A percentile compares a stretch with the other conserved stretches of the same genome.
Conservation (phyloP, 1,140 invertebrate species). For the Drosophila biarmipes region DNA sequence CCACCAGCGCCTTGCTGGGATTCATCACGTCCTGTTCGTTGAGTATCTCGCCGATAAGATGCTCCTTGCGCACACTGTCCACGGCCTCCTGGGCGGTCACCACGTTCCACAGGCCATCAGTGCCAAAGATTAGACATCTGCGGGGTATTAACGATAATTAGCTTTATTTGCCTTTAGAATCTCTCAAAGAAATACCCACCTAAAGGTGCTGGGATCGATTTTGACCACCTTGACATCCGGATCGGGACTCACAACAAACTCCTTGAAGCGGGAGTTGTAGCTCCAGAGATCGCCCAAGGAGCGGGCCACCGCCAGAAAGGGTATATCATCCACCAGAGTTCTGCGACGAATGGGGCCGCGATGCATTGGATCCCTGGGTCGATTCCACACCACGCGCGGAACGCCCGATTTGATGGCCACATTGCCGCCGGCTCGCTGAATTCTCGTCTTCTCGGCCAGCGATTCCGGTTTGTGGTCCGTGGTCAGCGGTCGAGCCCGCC, state of each 20-base stretch:
- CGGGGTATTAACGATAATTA: slow-evolving; percentile 37
- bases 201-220: slow-evolving; percentile 91
- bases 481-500: slow-evolving; percentile 92
- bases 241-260: slow-evolving; percentile 98
- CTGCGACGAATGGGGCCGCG: slow-evolving; percentile 92
- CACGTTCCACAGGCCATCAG: slow-evolving; percentile 99
- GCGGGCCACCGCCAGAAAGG: slow-evolving; percentile 97
- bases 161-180: too few relatives aligned
- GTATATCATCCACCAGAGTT: slow-evolving; percentile 96
- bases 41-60: slow-evolving; percentile 89
- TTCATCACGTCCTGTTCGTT: slow-evolving; percentile 86
- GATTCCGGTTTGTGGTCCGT: slow-evolving; percentile 98
- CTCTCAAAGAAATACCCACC: slow-evolving; percentile 70
- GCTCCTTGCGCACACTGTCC: slow-evolving; percentile 91
- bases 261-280: slow-evolving; percentile 94
- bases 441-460: slow-evolving; percentile 92
- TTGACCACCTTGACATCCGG: slow-evolving; percentile 96
- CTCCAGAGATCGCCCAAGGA: slow-evolving; percentile 99
- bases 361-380: slow-evolving; percentile 89
- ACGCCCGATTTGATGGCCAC: slow-evolving; percentile 96
- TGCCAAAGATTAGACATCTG: slow-evolving; percentile 97
- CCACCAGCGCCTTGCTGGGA: slow-evolving; percentile 95
- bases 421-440: slow-evolving; percentile 94
- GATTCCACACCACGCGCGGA: slow-evolving; percentile 98
- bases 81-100: slow-evolving; percentile 93